phyloP scores from a whole-genome alignment of 2,888 invertebrate species.

The Cremastobaeus sp. region DNA sequence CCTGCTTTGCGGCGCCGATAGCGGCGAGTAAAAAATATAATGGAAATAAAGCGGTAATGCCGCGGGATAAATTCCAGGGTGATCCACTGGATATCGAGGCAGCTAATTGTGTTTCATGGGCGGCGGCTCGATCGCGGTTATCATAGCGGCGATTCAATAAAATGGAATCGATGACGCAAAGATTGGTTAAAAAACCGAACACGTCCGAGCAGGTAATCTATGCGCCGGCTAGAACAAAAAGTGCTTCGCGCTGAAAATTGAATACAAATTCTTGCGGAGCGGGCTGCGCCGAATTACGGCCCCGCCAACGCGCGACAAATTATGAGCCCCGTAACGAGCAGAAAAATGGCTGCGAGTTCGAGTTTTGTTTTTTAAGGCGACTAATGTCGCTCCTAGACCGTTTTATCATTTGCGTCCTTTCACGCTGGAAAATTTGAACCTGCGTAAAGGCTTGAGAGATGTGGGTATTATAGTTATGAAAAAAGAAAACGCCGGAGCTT shows the following conservation, averaged over 20 bases:
- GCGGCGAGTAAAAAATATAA: constrained; percentile 43
- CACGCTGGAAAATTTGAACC: no score
- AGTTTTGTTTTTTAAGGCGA: constrained; percentile 62
- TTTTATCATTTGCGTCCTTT: no score
- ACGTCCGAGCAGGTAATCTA: constrained; percentile 68
- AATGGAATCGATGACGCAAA: constrained; percentile 69
- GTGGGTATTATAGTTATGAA: no score
- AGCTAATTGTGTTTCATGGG: constrained; percentile 37
- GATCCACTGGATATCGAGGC: constrained; percentile 19
- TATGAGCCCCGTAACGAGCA: constrained; percentile 65
- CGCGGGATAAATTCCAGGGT: constrained; percentile 24
- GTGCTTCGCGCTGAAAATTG: constrained; percentile 66
- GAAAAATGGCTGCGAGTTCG: constrained; percentile 65
- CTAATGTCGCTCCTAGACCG: no score
- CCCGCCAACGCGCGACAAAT: constrained; percentile 65
- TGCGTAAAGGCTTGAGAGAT: no score
- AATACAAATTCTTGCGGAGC: constrained; percentile 69
- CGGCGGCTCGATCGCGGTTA: constrained; percentile 18
- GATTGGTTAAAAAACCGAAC: constrained; percentile 63
- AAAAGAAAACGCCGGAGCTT: no score
- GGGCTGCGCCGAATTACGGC: constrained; percentile 61
- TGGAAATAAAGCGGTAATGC: constrained; percentile 50
- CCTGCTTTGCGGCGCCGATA: constrained; percentile 47
- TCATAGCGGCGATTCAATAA: constrained; percentile 56
- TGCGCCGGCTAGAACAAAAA: constrained; percentile 70